These are phyloP conservation scores for Podarcis cretensis DNA, from an alignment of 2,113 vertebrate genomes.

Conservation along the genomic window DNA sequence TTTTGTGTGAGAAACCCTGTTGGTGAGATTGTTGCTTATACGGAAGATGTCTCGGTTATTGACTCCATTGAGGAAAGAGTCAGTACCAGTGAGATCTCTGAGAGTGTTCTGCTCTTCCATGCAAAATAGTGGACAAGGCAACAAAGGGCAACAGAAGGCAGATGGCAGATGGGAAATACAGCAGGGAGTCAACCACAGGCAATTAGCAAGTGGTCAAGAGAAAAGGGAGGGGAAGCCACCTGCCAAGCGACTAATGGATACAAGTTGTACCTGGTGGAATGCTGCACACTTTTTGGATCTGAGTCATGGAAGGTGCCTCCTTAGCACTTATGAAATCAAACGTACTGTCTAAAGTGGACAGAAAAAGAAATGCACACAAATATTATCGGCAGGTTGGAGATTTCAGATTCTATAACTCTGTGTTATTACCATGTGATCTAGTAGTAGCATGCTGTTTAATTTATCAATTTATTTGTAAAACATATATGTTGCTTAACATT, in stretches of 20 bases:
- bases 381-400: not conserved
- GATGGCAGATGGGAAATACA: constrained; percentile 3
- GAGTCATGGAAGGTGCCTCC: not conserved
- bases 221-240: not conserved
- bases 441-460: not conserved
- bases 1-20: not conserved
- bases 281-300: not conserved
- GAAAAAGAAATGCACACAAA: not conserved
- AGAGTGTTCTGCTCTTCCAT: not conserved
- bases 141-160: not conserved
- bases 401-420: not conserved
- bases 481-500: too few species aligned
- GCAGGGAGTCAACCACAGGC: not conserved
- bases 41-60: not conserved
- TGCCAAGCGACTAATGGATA: too few species aligned
- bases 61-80: not conserved
- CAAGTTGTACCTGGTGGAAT: not conserved
- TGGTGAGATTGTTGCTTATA: not conserved
- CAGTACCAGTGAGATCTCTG: not conserved
- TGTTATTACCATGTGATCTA: not conserved
- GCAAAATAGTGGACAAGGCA: not conserved
- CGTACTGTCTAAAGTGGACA: not conserved
- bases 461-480: not conserved
- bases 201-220: accelerated
- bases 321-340: accelerated